Base-by-base conservation (phyloP, 2,113 vertebrate species). In the Nansenia antarctica region DNA sequence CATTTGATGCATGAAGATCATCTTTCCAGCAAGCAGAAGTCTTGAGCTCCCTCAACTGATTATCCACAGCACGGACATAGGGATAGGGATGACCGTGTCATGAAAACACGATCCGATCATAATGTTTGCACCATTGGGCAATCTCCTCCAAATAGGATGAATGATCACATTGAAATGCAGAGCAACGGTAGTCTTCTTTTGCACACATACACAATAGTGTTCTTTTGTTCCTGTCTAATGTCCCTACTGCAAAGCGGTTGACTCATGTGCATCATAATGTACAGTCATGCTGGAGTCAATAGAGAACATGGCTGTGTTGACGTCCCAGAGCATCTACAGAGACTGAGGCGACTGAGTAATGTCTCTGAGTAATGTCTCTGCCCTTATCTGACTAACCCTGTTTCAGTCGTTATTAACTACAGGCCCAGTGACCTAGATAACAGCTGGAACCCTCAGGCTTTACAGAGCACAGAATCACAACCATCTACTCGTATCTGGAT, bases 361-460 rank as follows among this genome's bases (percentile, higher is more conserved):
- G 37, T 39, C n/a, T 14, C 14, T 5, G 39, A 42, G 11, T 42
- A 18, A 20, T 58, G 22, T 37, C 58, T 42, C 12, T 59, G 35
- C 54, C 26, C 26, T 57, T 42, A 59, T 59, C 39, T 18, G 27
- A 9, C 42, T 61, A 34, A n/a, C 35, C 54, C 45, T 26, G 2
- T 52, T 42, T 59, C 26, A 15, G 4, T 6, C 39, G 18, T 9
- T 42, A 45, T 18, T 45, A 30, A 30, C 30, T 26, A 31, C 12
- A 68, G 55, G 69, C 55, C 61, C 54, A 26, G 4, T 73, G 76
- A 81, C 76, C 78, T 57, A 75, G 65, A 69, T 77, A 5, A 3
- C 22, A 9, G 27, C 32, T 52, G 5, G 9, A 60, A 52, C 67
- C 34, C 49, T 22, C 18, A 5, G 59, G 72, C 65, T 67, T 14